Percentiles rank a stretch among this genome's conserved stretches.
phyloP scores from a whole-genome alignment of 2,113 vertebrate genomes.

The Neolamprologus sp. region DNA sequence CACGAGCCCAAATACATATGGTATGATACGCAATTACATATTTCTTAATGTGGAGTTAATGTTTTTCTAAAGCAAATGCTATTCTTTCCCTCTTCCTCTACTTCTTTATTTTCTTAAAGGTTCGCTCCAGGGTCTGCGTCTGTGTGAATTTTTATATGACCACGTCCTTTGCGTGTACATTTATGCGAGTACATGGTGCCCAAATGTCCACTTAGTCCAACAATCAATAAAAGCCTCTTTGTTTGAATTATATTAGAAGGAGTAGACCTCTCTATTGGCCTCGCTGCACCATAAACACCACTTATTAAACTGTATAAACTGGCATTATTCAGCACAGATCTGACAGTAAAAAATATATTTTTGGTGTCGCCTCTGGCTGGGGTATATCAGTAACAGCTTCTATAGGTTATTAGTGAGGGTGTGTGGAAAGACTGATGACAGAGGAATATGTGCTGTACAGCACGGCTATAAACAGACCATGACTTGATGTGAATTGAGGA shows the following conservation, averaged over 20 bases:
- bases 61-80: neutral
- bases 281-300: slow-evolving; percentile 41
- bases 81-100: neutral
- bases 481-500: neutral
- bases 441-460: slow-evolving; percentile 21
- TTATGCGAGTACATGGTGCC: neutral
- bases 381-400: slow-evolving; percentile 39
- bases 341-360: slow-evolving; percentile 31
- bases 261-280: neutral
- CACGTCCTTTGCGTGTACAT: neutral
- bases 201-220: neutral
- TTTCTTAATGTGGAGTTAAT: neutral
- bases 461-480: slow-evolving; percentile 15
- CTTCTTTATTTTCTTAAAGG: neutral
- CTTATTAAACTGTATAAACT: slow-evolving; percentile 38
- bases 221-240: slow-evolving; percentile 47
- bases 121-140: neutral
- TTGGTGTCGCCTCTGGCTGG: slow-evolving; percentile 13
- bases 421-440: slow-evolving; percentile 48
- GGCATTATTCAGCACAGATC: slow-evolving; percentile 29
- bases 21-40: neutral
- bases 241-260: slow-evolving; percentile 31
- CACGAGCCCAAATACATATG: neutral
- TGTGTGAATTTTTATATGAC: neutral
- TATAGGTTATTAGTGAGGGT: slow-evolving; percentile 19